Percentiles rank a stretch among this genome's conserved stretches.
Evolutionary conservation across 2,113 vertebrate species (phyloP).

Genomic region (Lasiurus cinereus): DNA sequence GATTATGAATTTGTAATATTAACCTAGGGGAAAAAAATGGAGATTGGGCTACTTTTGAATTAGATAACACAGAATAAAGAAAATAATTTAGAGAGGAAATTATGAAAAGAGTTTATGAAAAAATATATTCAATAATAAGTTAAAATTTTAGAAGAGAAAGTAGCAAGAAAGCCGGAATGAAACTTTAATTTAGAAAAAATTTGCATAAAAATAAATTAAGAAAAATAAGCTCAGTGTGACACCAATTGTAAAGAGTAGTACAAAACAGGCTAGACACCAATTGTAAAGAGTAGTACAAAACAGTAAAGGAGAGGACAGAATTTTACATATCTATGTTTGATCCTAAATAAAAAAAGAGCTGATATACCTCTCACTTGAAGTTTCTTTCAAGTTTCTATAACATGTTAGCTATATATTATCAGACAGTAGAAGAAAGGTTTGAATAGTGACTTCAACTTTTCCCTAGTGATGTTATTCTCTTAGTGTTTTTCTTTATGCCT

Average conservation of each 20-base stretch:
- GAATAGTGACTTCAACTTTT: slow-evolving; percentile 54
- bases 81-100: background rate
- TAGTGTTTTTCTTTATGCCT: slow-evolving; percentile 45
- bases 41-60: background rate
- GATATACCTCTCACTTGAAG: slow-evolving; percentile 39
- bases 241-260: background rate
- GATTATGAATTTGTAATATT: background rate
- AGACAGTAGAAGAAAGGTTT: slow-evolving; percentile 40
- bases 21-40: background rate
- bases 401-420: slow-evolving; percentile 37
- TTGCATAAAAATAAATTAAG: background rate
- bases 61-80: background rate
- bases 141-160: slow-evolving; percentile 17
- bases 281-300: background rate
- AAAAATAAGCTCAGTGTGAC: slow-evolving; percentile 23
- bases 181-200: background rate
- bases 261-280: background rate
- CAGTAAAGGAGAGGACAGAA: background rate
- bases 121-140: background rate
- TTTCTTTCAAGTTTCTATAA: slow-evolving; percentile 52
- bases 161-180: background rate
- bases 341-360: slow-evolving; percentile 14
- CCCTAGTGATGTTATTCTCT: slow-evolving; percentile 55
- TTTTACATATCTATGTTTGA: background rate
- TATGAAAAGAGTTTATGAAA: background rate